Evolutionary conservation across 2,888 invertebrate genomes (phyloP), one percentile per base, ranked within the genome.

Genomic region (Amitus sp.): DNA sequence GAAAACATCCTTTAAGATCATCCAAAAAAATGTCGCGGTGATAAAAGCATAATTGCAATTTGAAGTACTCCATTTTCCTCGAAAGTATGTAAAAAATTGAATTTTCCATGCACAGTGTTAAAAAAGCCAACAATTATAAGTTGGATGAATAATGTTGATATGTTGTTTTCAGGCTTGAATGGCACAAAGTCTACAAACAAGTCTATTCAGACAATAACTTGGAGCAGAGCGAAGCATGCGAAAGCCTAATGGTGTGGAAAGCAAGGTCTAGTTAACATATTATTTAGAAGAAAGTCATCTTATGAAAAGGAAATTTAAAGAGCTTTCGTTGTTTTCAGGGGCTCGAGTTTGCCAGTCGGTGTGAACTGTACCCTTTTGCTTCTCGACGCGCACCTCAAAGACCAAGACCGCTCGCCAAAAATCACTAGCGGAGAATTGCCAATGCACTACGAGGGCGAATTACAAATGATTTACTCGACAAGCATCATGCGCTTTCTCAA

Each of bases 401-500:
- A 82, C 53, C 64, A 70, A 18, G 79, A 80, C 61, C 78, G 75
- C 75, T 76, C 70, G 2, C 68, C 69, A 9, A 76, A 77, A 45
- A 77, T 80, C 4, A 61, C 72, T 10, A 69, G 40, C 2, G 75
- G 67, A 1, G 71, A 75, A 54, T 55, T 80, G 30, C 72, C 78
- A 0, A 59, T 74, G 15, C 66, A 66, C 17, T 75, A 77, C 49
- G 85, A 87, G 59, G 79, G 82, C 50, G 80, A 88, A 54, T 67
- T 87, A 12, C 83, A 85, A 13, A 75, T 87, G 62, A 86, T 89
- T 57, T 89, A 88, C 75, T 87, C 88, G 0, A 85, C 88, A 5
- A 87, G 87, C 1, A 82, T 90, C 50, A 87, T 89, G 86, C 87
- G 90, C 73, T 89, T 88, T 76, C 83, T 89, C 5, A 89, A 89